These are phyloP conservation scores for Tamias sibiricus DNA, from an alignment of 2,113 vertebrate genomes.

Conservation along the genomic window DNA sequence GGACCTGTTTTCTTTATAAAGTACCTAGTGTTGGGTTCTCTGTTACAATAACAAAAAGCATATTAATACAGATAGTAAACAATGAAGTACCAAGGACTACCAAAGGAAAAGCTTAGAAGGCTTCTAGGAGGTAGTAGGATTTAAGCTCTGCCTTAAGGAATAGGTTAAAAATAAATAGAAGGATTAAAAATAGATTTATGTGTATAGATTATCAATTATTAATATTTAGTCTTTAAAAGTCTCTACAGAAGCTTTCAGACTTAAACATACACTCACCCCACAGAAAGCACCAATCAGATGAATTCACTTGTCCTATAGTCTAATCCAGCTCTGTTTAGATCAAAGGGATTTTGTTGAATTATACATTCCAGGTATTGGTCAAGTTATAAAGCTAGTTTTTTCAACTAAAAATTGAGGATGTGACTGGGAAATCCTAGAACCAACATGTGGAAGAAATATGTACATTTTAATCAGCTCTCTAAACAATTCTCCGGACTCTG, in stretches of 20 bases:
- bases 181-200: background rate
- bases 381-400: background rate
- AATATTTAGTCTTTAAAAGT: background rate
- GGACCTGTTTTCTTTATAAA: background rate
- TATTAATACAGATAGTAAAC: background rate
- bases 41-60: background rate
- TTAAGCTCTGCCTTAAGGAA: background rate
- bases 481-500: background rate
- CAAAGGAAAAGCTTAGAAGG: background rate
- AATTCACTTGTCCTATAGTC: background rate
- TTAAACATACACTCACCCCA: background rate
- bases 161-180: background rate
- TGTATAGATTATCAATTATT: background rate
- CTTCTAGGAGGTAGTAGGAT: background rate
- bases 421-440: background rate
- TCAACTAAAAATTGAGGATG: slow-evolving; percentile 7
- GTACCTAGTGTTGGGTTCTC: background rate
- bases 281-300: background rate
- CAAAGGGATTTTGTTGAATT: background rate
- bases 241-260: background rate
- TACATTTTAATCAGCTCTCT: slow-evolving; percentile 10
- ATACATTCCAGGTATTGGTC: background rate
- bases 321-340: background rate
- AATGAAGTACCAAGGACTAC: background rate
- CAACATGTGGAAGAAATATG: slow-evolving; percentile 42